Percentiles rank a stretch among this genome's conserved stretches.
phyloP scores from a whole-genome alignment of 2,797 vertebrate genomes.

The Poecilia picta region DNA sequence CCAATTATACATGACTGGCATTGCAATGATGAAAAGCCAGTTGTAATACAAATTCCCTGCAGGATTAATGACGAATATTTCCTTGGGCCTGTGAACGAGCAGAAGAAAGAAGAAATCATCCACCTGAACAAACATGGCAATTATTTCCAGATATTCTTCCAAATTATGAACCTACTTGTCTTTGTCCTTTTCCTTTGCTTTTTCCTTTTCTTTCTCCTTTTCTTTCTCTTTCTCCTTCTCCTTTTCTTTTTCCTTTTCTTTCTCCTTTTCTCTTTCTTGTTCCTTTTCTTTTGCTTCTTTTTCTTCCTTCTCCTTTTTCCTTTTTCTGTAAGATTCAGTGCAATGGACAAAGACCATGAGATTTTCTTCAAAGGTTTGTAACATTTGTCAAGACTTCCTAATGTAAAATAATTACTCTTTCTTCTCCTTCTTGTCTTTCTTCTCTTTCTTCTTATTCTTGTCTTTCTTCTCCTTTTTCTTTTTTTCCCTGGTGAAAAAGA shows the following conservation, averaged over 20 bases:
- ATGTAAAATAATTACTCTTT: slow-evolving; percentile 51
- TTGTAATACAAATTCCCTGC: slow-evolving; percentile 91
- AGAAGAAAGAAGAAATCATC: slow-evolving; percentile 8
- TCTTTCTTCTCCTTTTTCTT: slow-evolving; percentile 44
- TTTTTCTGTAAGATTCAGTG: slow-evolving; percentile 48
- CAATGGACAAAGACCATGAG: neutral
- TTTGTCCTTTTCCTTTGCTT: slow-evolving; percentile 57
- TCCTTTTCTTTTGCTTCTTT: slow-evolving; percentile 38
- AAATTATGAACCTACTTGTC: slow-evolving; percentile 51
- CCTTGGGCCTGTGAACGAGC: slow-evolving; percentile 73
- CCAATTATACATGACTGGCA: slow-evolving; percentile 99
- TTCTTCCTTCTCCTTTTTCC: slow-evolving; percentile 64
- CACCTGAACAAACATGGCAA: neutral
- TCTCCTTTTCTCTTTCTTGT: slow-evolving; percentile 28
- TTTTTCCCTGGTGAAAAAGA: slow-evolving; percentile 48
- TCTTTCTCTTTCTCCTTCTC: slow-evolving; percentile 71
- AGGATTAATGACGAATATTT: slow-evolving; percentile 89
- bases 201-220: slow-evolving; percentile 72
- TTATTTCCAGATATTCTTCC: neutral
- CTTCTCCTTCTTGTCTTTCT: slow-evolving; percentile 34
- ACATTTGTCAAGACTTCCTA: neutral
- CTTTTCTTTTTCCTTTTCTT: slow-evolving; percentile 68
- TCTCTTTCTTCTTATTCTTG: slow-evolving; percentile 38
- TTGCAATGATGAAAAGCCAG: slow-evolving; percentile 93
- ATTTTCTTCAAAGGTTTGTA: neutral